Conservation (phyloP, 2,797 vertebrate genomes). For the Bradypus variegatus region DNA sequence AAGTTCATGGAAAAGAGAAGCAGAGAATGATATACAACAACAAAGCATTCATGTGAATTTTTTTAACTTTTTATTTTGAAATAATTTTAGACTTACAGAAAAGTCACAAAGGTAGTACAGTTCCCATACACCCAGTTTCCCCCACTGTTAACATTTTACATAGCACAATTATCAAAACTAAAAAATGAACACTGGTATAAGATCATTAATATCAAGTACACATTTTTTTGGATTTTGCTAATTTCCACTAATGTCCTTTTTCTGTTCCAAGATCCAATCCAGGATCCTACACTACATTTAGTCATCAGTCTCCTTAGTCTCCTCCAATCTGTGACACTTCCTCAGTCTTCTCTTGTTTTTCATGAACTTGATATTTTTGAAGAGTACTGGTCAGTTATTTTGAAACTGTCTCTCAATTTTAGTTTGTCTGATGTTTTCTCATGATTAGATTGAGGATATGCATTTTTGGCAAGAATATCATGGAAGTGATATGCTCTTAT, state of each 20-base stretch:
- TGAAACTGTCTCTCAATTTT: conserved; percentile 11
- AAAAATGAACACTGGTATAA: not conserved
- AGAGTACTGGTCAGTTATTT: not conserved
- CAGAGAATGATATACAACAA: not conserved
- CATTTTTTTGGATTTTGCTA: conserved; percentile 1
- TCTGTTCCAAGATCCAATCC: not conserved
- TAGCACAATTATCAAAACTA: not conserved
- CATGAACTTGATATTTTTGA: not conserved
- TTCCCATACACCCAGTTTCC: not conserved
- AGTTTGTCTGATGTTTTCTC: conserved; percentile 3
- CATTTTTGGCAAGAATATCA: conserved; percentile 28
- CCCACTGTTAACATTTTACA: not conserved
- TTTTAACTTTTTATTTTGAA: conserved; percentile 10
- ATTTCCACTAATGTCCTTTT: not conserved
- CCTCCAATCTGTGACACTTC: not conserved
- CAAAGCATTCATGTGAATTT: not conserved
- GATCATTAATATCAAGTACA: not conserved
- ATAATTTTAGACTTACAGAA: conserved; percentile 12
- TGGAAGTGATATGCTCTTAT: not conserved
- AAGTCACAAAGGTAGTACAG: not conserved
- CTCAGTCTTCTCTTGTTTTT: not conserved
- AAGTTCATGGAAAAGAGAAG: conserved; percentile 39
- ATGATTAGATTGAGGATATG: not conserved
- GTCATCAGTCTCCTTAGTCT: not conserved
- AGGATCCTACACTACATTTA: not conserved